Base-by-base conservation (phyloP, 1,140 invertebrate species). In the Drosophila sproati region DNA sequence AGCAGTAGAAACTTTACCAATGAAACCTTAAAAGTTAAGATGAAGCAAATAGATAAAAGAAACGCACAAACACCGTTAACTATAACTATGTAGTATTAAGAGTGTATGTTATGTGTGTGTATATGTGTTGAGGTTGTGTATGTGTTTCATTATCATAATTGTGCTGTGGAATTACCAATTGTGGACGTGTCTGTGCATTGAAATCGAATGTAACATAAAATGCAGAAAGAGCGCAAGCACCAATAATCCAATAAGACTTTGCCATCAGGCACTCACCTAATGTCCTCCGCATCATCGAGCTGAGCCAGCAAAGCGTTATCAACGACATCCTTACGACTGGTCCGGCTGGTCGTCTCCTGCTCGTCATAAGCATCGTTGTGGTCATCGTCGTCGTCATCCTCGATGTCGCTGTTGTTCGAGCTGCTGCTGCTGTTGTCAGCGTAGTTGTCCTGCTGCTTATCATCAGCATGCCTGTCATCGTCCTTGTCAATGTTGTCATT, bases 401-500 rank as follows among this genome's bases (percentile, higher is more conserved):
- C 71, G 32, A 70, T 72, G 20, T 79, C 71, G 55, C 71, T 66
- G 54, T 78, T 67, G 45, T 61, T 77, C 54, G 48, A 62, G 51
- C 59, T 73, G 54, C 59, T 77, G 62, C 52, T 69, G 59, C 60
- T 85, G 63, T 63, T 63, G 51, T 51, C 75, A 66, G 57, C 59
- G 54, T 76, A 77, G 57, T 78, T 79, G 54, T 64, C 64, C 52
- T 74, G 57, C 34, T 72, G 70, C 66, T 71, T 85, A 73, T 87
- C 81, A 54, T 87, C 81, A 54, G 57, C 50, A 70, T 72, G 71
- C 29, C 34, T 68, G 71, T 60, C 79, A 68, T 76, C 80, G 59
- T 80, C 73, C 76, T 83, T 83, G 76, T 91, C 79, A 77, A 91
- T 88, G 78, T 95, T 94, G 82, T 94, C 93, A 72, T 82, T 86